Evolutionary conservation across 2,888 invertebrate genomes (phyloP), one percentile per base, ranked within the genome.

Genomic region (Caenorhabditis afra): DNA sequence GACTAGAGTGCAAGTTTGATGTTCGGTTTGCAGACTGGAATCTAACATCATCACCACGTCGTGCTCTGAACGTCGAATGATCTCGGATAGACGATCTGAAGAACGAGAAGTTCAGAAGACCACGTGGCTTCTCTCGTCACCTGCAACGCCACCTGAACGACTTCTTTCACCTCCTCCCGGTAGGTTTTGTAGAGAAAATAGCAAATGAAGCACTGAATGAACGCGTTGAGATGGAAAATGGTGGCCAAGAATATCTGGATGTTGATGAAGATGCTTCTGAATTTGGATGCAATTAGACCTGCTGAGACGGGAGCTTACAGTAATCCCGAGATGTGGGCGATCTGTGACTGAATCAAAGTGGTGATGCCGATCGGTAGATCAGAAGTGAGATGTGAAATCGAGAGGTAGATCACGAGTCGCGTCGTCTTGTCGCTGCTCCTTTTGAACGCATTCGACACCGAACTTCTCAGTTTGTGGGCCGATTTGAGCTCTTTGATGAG

Each of bases 361-460:
- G 55, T 3, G 12, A 66, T 11, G 0, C 66, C 66, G 20, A n/a
- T 47, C 1, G 66, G 66, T 1, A 66, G 22, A 37, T 66, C 55
- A 22, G 41, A 47, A 12, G 44, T 44, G 11, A 66, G 18, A 29
- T 55, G 55, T 5, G 14, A 41, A 18, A 58, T 11, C 0, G 67
- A 20, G 49, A 67, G 57, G n/a, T 22, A 37, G 4, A 39, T 22
- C 7, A 67, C 58, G 11, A 67, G 37, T 11, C 18, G 2, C 11
- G 67, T 67, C 0, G 58, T 57, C 23, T 37, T 67, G 10, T 66
- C n/a, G 11, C 45, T 29, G 11, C 41, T 62, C 4, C 7, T 29
- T 29, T 29, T 29, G 29, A 29, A 29, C 4, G 29, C 29, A 5
- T 29, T 7, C 29, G 29, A 29, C 4, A 29, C 29, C 29, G 29